A percentile compares a stretch with the other conserved stretches of the same genome.
Evolutionary conservation across 2,113 vertebrate genomes (phyloP).

Genomic region (Atractosteus spatula): DNA sequence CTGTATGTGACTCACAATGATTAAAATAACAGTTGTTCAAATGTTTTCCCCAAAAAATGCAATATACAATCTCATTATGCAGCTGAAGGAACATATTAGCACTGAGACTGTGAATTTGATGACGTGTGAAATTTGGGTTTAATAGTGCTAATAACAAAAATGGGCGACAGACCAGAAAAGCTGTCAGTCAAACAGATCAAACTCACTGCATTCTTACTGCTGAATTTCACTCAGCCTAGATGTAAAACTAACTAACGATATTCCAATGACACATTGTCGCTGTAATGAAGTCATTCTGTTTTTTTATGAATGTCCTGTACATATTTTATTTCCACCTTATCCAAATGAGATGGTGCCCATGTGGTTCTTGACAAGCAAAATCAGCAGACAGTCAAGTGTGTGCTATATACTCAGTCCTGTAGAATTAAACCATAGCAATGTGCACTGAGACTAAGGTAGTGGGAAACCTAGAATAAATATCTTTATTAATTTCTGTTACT

Average conservation of each 20-base stretch:
- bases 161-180: background rate
- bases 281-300: background rate
- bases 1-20: no score
- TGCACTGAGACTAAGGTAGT: no score
- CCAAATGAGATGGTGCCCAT: background rate
- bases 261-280: background rate
- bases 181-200: slow-evolving; percentile 1
- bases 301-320: background rate
- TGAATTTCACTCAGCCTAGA: background rate
- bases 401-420: no score
- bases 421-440: no score
- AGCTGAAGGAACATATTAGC: background rate
- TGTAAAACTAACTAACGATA: background rate
- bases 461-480: no score
- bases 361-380: background rate
- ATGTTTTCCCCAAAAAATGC: background rate
- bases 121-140: background rate
- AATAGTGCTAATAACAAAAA: background rate
- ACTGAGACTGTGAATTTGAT: background rate
- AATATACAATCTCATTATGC: background rate
- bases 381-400: no score
- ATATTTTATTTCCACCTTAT: background rate
- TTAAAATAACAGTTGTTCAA: background rate
- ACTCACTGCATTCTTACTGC: background rate
- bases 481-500: no score